A percentile compares a stretch with the other conserved stretches of the same genome.
phyloP scores from a whole-genome alignment of 35 echinoderm and acorn worm genomes.

The Acanthaster planci region DNA sequence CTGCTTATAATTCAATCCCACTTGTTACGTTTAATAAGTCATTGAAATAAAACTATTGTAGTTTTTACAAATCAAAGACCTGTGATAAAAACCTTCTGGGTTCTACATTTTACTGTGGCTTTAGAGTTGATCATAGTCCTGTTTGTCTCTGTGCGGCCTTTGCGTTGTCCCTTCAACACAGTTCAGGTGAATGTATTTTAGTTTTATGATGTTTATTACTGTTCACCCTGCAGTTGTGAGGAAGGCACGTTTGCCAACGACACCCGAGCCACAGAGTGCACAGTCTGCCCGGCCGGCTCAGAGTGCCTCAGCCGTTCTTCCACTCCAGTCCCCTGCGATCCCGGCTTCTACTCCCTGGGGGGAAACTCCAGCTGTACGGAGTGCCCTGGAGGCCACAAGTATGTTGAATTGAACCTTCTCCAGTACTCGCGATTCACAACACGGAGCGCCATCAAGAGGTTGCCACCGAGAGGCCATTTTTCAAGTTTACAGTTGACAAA shows the following conservation, averaged over 20 bases:
- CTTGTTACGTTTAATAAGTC: too few species aligned
- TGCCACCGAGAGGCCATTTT: too few species aligned
- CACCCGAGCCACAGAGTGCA: slow-evolving; percentile 48
- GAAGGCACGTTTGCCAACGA: slow-evolving; percentile 77
- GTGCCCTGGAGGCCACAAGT: slow-evolving; percentile 78
- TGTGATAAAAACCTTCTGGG: too few species aligned
- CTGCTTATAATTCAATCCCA: too few species aligned
- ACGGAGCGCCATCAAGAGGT: too few species aligned
- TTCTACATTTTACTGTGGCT: background rate
- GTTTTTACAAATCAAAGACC: too few species aligned
- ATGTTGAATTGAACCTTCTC: too few species aligned
- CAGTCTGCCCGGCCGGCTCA: slow-evolving; percentile 65
- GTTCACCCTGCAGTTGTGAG: slow-evolving; percentile 72
- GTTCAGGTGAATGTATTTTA: background rate
- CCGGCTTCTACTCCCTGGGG: slow-evolving; percentile 71
- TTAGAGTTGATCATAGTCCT: background rate
- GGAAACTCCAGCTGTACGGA: slow-evolving; percentile 75
- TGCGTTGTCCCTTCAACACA: background rate
- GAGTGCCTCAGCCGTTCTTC: slow-evolving; percentile 74
- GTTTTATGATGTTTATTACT: slow-evolving; percentile 9
- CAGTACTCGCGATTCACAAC: too few species aligned
- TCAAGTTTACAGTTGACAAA: too few species aligned
- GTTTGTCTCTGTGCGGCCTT: background rate
- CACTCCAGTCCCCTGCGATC: slow-evolving; percentile 59
- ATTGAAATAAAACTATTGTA: too few species aligned